A percentile compares a stretch with the other conserved stretches of the same genome.
phyloP scores from a whole-genome alignment of 2,888 invertebrate species.

The Apantesis nais region DNA sequence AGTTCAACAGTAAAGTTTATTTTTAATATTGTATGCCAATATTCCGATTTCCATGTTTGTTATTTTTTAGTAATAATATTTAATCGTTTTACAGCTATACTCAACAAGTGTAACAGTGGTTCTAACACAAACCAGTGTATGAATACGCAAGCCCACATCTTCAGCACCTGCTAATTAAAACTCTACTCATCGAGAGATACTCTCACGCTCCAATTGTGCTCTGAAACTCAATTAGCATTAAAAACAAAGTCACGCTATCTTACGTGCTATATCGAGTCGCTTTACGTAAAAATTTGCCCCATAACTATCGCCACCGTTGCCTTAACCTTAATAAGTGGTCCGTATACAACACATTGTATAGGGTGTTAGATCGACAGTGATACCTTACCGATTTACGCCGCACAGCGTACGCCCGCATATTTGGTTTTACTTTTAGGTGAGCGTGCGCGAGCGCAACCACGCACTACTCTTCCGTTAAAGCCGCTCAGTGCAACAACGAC shows the following conservation, averaged over 20 bases:
- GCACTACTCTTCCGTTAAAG: conserved; percentile 73
- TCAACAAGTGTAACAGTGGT: not conserved
- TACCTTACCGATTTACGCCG: conserved; percentile 67
- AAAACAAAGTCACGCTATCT: conserved; percentile 48
- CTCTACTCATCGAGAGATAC: conserved; percentile 38
- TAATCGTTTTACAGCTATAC: not conserved
- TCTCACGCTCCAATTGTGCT: conserved; percentile 69
- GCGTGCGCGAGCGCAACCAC: conserved; percentile 75
- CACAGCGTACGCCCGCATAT: conserved; percentile 64
- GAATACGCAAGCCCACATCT: conserved; percentile 19
- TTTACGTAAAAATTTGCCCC: conserved; percentile 60
- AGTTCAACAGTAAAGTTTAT: not conserved
- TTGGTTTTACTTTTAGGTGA: conserved; percentile 75
- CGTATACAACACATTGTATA: conserved; percentile 57
- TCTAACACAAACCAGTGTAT: conserved; percentile 2
- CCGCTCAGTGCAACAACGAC: conserved; percentile 79
- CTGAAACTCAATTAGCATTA: conserved; percentile 61
- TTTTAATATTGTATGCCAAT: not conserved
- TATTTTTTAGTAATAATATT: not conserved
- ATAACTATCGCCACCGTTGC: conserved; percentile 57
- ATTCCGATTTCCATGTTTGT: not conserved
- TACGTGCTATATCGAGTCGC: conserved; percentile 62
- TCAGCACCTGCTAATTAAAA: conserved; percentile 50
- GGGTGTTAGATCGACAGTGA: conserved; percentile 66
- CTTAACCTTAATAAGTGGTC: conserved; percentile 77